These are phyloP conservation scores for Globia sparganii DNA, from an alignment of 2,888 invertebrate genomes.

Conservation along the genomic window DNA sequence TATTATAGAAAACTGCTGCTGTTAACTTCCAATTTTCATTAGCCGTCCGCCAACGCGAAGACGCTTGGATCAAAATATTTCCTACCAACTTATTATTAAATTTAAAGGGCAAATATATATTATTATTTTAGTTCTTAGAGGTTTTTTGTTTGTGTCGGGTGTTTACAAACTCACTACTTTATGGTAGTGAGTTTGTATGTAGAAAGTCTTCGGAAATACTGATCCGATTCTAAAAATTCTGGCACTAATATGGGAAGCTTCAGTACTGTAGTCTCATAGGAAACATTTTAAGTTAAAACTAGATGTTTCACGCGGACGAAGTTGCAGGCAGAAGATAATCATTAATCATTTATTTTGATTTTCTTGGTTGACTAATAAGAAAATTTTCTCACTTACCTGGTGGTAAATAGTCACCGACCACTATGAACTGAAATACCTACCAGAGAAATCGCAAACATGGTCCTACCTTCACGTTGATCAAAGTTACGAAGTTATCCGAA, in stretches of 20 bases:
- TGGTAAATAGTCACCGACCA: not conserved
- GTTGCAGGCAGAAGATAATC: not conserved
- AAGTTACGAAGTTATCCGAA: slow-evolving; percentile 13
- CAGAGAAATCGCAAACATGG: not conserved
- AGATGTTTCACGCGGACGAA: not conserved
- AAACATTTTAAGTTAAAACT: not conserved
- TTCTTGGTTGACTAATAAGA: not conserved
- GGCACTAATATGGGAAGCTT: not conserved
- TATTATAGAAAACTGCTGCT: too few relatives aligned
- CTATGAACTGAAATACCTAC: not conserved
- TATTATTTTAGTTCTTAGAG: too few relatives aligned
- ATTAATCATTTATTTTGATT: not conserved
- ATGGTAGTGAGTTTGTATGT: not conserved
- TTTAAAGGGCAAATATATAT: too few relatives aligned
- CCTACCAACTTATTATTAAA: too few relatives aligned
- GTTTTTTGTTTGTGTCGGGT: too few relatives aligned
- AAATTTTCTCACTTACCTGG: not conserved
- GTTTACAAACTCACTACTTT: too few relatives aligned
- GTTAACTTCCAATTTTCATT: too few relatives aligned
- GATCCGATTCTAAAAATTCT: not conserved
- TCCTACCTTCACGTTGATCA: slow-evolving; percentile 7
- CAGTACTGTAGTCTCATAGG: not conserved
- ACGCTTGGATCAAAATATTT: too few relatives aligned
- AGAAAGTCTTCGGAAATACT: not conserved
- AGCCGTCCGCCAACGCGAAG: too few relatives aligned